Evolutionary conservation across 1,140 invertebrate species (phyloP).

Genomic region (Drosophila pseudoobscura): DNA sequence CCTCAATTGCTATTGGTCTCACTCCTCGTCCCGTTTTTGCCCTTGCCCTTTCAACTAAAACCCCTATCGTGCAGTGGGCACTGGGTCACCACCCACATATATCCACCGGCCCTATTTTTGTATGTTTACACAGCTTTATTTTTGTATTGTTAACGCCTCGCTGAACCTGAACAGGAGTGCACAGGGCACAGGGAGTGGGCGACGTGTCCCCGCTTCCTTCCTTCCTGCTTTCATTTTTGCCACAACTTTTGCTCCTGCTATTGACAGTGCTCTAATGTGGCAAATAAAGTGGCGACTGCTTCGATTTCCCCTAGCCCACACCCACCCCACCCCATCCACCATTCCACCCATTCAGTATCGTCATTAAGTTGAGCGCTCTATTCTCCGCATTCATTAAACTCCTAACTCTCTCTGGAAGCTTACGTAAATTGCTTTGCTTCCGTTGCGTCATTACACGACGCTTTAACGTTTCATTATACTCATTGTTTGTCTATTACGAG

Average conservation of each 20-base stretch:
- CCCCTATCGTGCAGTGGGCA: too few species aligned
- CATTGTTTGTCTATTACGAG: constrained; percentile 72
- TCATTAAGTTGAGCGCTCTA: constrained; percentile 66
- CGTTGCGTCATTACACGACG: constrained; percentile 67
- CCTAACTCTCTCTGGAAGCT: constrained; percentile 48
- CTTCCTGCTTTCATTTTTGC: constrained; percentile 28
- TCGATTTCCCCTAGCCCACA: constrained; percentile 45
- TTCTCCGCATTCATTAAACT: constrained; percentile 57
- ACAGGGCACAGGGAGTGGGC: too few species aligned
- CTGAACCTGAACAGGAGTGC: constrained; percentile 39
- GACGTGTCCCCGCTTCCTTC: constrained; percentile 3
- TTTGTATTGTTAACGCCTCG: constrained; percentile 64
- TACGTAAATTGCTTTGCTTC: constrained; percentile 68
- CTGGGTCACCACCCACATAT: constrained; percentile 3
- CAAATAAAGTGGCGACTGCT: constrained; percentile 44
- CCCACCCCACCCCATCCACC: constrained; percentile 1
- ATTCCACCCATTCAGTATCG: constrained; percentile 22
- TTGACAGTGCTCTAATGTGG: constrained; percentile 60
- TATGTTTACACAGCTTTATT: constrained; percentile 67
- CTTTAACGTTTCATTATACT: constrained; percentile 63
- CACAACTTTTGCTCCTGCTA: constrained; percentile 52
- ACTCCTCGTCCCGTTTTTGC: background rate
- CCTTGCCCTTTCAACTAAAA: too few species aligned
- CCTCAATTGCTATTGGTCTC: constrained; percentile 28
- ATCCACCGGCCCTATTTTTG: constrained; percentile 22